Evolutionary conservation across 2,797 vertebrate genomes (phyloP).

Genomic region (Odontamblyopus lacepedii): DNA sequence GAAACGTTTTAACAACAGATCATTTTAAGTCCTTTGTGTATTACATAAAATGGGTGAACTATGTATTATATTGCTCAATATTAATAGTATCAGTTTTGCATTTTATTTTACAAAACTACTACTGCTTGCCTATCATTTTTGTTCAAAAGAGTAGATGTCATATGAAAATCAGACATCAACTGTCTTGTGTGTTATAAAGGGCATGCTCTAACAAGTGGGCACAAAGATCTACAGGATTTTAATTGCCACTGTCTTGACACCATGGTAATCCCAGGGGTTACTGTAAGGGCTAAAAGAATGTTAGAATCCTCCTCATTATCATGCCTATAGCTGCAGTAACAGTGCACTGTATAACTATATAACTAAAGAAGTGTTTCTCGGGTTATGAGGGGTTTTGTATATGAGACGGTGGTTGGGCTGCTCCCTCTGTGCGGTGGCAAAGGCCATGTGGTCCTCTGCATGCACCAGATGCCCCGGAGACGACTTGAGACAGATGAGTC

Average conservation of each 20-base stretch:
- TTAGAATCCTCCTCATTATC: conserved; percentile 30
- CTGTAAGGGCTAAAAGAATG: conserved; percentile 19
- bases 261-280: background rate
- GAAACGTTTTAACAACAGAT: background rate
- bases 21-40: background rate
- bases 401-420: conserved; percentile 25
- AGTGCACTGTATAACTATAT: conserved; percentile 25
- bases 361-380: conserved; percentile 27
- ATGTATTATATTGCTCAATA: background rate
- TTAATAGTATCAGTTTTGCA: background rate
- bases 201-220: background rate
- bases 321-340: conserved; percentile 10
- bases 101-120: background rate
- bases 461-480: conserved; percentile 57
- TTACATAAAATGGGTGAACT: background rate
- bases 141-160: background rate
- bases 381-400: conserved; percentile 44
- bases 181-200: background rate
- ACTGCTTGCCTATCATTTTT: background rate
- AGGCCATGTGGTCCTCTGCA: conserved; percentile 52
- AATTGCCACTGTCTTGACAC: background rate
- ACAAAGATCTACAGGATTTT: background rate
- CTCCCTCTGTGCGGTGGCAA: conserved; percentile 49
- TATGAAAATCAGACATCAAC: background rate
- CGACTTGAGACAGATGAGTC: conserved; percentile 64